A percentile compares a stretch with the other conserved stretches of the same genome.
These are phyloP conservation scores for Gryllus longicercus DNA, from an alignment of 2,888 invertebrate species.

Conservation along the genomic window DNA sequence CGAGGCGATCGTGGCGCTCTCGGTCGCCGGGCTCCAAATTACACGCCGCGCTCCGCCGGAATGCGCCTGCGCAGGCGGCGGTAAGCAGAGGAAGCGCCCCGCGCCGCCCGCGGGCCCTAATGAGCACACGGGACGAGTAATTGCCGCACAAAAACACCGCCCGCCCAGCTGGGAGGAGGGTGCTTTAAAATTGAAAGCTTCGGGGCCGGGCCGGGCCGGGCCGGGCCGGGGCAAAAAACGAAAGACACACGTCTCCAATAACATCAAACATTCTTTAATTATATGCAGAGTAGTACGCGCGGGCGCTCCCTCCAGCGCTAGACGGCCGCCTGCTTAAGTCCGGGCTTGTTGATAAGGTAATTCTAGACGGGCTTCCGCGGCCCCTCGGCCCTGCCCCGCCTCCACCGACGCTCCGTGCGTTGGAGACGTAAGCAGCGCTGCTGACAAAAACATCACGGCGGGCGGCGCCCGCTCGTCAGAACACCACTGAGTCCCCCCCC, in stretches of 20 bases:
- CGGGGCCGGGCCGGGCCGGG: background rate
- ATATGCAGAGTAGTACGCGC: constrained; percentile 3
- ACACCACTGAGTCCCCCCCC: too few relatives aligned
- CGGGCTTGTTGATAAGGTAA: background rate
- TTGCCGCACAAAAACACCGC: background rate
- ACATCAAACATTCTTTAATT: constrained; percentile 17
- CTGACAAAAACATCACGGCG: too few relatives aligned
- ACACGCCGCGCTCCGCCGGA: background rate
- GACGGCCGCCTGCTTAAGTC: background rate
- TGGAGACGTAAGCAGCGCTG: too few relatives aligned
- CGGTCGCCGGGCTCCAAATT: background rate
- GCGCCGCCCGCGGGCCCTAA: background rate
- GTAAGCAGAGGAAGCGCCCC: background rate
- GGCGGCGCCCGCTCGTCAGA: too few relatives aligned
- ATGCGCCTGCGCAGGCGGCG: background rate
- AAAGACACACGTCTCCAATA: background rate
- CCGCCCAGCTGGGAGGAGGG: background rate
- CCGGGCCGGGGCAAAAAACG: background rate
- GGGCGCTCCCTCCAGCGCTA: background rate
- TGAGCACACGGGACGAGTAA: background rate
- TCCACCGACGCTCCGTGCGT: background rate
- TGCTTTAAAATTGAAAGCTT: constrained; percentile 3
- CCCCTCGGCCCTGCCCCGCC: background rate
- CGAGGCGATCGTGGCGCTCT: too few relatives aligned
- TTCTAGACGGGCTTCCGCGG: background rate